These are phyloP conservation scores for Tridacna crocea DNA, from an alignment of 2,888 invertebrate genomes.

Conservation along the genomic window DNA sequence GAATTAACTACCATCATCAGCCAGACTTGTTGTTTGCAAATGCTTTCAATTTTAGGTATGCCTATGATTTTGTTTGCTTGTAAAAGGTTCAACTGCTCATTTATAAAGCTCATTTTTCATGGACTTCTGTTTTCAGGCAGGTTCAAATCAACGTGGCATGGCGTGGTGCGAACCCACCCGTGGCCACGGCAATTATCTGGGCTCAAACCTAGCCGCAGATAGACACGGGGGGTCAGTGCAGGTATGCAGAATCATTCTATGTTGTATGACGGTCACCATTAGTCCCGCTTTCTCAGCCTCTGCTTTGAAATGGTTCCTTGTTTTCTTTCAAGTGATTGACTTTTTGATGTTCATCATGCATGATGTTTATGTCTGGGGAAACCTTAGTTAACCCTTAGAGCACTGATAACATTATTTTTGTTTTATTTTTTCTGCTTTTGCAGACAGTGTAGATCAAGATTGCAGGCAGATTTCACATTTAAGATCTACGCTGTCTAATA, in stretches of 20 bases:
- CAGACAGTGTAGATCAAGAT: too few species aligned
- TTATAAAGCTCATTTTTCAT: background rate
- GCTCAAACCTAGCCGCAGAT: slow-evolving; percentile 90
- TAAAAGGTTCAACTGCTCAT: background rate
- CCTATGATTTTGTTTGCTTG: background rate
- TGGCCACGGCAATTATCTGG: slow-evolving; percentile 79
- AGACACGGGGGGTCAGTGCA: slow-evolving; percentile 97
- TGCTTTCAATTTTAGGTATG: too few species aligned
- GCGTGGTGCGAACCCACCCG: slow-evolving; percentile 81
- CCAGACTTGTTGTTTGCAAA: too few species aligned
- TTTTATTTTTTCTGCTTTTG: too few species aligned
- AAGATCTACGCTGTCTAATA: too few species aligned
- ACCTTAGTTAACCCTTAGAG: too few species aligned
- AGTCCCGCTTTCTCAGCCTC: slow-evolving; percentile 14
- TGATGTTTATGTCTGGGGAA: background rate
- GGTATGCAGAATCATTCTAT: slow-evolving; percentile 86
- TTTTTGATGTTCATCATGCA: background rate
- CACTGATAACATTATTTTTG: too few species aligned
- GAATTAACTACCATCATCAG: too few species aligned
- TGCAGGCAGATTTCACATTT: too few species aligned
- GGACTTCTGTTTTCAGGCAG: slow-evolving; percentile 75
- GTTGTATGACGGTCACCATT: slow-evolving; percentile 20
- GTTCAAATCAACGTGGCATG: slow-evolving; percentile 80
- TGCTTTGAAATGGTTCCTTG: slow-evolving; percentile 17
- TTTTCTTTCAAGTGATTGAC: background rate